phyloP scores from a whole-genome alignment of 2,797 vertebrate species.

The Trematomus bernacchii region DNA sequence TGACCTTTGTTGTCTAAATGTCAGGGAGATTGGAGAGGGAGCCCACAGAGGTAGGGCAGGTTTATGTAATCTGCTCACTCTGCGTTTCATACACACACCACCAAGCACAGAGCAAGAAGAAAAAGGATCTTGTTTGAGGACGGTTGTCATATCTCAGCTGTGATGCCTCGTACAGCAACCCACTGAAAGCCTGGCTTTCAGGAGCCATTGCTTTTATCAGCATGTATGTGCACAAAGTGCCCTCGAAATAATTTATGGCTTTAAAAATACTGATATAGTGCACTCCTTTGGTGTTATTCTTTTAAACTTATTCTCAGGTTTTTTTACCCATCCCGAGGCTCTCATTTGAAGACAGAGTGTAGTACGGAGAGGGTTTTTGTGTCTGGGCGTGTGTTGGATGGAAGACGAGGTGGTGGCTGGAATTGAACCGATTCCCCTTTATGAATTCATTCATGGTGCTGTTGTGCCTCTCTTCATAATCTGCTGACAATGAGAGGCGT shows the following conservation, averaged over 20 bases:
- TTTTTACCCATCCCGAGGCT: conserved; percentile 67
- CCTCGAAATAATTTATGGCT: conserved; percentile 80
- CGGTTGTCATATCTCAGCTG: conserved; percentile 76
- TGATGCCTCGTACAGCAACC: conserved; percentile 60
- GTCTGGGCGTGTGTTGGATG: conserved; percentile 27
- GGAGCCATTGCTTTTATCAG: conserved; percentile 79
- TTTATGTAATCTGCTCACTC: conserved; percentile 82
- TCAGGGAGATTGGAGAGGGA: conserved; percentile 83
- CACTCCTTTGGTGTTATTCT: conserved; percentile 70
- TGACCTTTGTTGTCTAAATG: conserved; percentile 91
- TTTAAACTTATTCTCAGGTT: conserved; percentile 66
- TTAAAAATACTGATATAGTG: conserved; percentile 81
- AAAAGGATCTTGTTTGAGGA: conserved; percentile 72
- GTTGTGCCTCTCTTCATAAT: conserved; percentile 41
- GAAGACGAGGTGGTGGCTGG: conserved; percentile 32
- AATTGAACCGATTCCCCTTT: conserved; percentile 52
- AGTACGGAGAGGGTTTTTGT: conserved; percentile 40
- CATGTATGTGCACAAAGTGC: conserved; percentile 79
- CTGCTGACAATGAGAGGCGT: conserved; percentile 28
- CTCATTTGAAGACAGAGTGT: conserved; percentile 48
- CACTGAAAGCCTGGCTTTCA: conserved; percentile 76
- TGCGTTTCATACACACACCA: conserved; percentile 66
- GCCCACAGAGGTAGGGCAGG: conserved; percentile 79
- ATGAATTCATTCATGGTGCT: conserved; percentile 58
- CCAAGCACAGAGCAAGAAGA: conserved; percentile 35